Evolutionary conservation across 1,140 invertebrate genomes (phyloP).

Genomic region (Triops longicaudatus): DNA sequence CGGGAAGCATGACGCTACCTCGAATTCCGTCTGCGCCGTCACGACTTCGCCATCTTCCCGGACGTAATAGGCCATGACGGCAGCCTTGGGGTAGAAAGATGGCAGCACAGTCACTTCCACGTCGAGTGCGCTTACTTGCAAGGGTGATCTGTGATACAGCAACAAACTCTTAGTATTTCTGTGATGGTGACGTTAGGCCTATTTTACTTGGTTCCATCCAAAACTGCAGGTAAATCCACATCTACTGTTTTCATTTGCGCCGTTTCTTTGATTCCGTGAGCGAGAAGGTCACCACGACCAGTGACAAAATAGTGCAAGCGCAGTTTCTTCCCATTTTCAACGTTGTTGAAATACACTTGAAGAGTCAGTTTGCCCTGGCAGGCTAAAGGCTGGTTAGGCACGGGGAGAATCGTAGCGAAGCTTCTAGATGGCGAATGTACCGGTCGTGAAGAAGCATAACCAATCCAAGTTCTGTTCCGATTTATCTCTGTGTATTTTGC

Average conservation of each 20-base stretch:
- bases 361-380: slow-evolving; percentile 8
- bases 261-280: slow-evolving; percentile 31
- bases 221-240: slow-evolving; percentile 33
- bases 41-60: slow-evolving; percentile 62
- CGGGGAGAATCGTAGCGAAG: slow-evolving; percentile 1
- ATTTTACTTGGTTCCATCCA: slow-evolving; percentile 28
- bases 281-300: slow-evolving; percentile 33
- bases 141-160: neutral
- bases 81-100: slow-evolving; percentile 34
- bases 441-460: slow-evolving; percentile 35
- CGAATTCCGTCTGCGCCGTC: slow-evolving; percentile 43
- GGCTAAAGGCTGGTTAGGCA: neutral
- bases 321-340: slow-evolving; percentile 21
- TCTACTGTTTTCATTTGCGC: slow-evolving; percentile 35
- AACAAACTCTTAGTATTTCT: neutral
- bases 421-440: slow-evolving; percentile 36
- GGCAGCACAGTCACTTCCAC: slow-evolving; percentile 31
- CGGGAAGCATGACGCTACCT: slow-evolving; percentile 48
- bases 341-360: slow-evolving; percentile 23
- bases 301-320: slow-evolving; percentile 26
- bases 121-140: slow-evolving; percentile 36
- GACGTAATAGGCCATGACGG: slow-evolving; percentile 63
- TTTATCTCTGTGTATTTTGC: no score
- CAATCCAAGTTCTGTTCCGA: neutral
- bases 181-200: neutral